These are phyloP conservation scores for Chaetophractus vellerosus DNA, from an alignment of 2,797 vertebrate genomes.

Conservation along the genomic window DNA sequence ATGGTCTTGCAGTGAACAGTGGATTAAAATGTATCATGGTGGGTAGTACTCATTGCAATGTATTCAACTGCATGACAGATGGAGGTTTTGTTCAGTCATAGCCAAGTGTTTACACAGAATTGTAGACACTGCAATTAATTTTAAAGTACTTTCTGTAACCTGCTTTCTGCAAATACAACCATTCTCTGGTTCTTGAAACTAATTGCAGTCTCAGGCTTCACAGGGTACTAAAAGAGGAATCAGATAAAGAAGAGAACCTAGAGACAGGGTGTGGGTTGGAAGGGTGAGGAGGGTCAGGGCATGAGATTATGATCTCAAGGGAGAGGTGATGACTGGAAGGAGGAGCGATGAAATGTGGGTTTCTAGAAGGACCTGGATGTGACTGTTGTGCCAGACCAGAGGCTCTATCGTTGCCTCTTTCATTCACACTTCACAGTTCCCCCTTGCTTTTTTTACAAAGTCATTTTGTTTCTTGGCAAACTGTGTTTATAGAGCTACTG, in stretches of 20 bases:
- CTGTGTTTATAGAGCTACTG: background rate
- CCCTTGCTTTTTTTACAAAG: background rate
- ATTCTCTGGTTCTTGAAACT: background rate
- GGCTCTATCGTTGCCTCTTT: background rate
- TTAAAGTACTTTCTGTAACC: conserved; percentile 43
- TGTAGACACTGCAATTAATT: background rate
- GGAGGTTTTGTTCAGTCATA: background rate
- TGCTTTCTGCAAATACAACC: conserved; percentile 47
- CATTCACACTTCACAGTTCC: background rate
- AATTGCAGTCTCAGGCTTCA: conserved; percentile 43
- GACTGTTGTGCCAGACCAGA: background rate
- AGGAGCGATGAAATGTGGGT: background rate
- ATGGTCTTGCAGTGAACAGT: background rate
- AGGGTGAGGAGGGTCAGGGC: background rate
- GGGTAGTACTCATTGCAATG: background rate
- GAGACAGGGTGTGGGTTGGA: background rate
- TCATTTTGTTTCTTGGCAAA: conserved; percentile 6
- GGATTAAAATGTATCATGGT: background rate
- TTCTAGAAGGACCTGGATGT: background rate
- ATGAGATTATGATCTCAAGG: background rate
- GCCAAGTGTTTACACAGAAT: background rate
- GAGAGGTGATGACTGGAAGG: background rate
- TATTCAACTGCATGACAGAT: background rate
- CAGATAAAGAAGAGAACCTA: background rate
- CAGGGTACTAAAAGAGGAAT: background rate